Evolutionary conservation across 2,113 vertebrate genomes (phyloP).

Genomic region (Chascanopsetta lugubris): DNA sequence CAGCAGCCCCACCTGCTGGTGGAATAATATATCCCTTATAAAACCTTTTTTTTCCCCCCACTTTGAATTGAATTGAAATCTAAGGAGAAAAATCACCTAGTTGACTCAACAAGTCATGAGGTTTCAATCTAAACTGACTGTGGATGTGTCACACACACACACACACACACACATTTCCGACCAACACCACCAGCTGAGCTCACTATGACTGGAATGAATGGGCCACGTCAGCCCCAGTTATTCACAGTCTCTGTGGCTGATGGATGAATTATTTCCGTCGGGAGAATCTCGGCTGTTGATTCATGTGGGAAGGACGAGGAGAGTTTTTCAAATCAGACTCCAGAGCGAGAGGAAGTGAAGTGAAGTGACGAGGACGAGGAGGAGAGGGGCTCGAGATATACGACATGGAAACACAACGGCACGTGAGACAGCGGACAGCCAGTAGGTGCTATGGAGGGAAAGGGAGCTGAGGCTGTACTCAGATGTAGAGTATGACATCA

Average conservation of each 20-base stretch:
- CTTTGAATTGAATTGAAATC: background rate
- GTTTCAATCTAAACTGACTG: conserved; percentile 1
- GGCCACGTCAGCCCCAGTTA: conserved; percentile 37
- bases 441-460: background rate
- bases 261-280: conserved; percentile 41
- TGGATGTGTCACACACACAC: conserved; percentile 24
- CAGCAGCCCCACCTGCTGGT: conserved; percentile 49
- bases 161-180: conserved; percentile 16
- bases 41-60: background rate
- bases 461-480: too few relatives aligned
- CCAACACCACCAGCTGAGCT: conserved; percentile 63
- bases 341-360: conserved; percentile 7
- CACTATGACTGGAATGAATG: conserved; percentile 52
- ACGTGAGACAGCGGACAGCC: background rate
- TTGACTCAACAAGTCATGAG: conserved; percentile 5
- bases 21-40: background rate
- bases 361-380: conserved; percentile 1
- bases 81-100: too few relatives aligned
- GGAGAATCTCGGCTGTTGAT: conserved; percentile 23
- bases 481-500: too few relatives aligned
- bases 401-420: background rate
- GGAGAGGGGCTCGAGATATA: background rate
- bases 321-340: conserved; percentile 25
- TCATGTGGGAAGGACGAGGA: conserved; percentile 36
- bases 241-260: conserved; percentile 35